These are phyloP conservation scores for Megaustenia siamemsis DNA, from an alignment of 2,888 invertebrate species.

Conservation along the genomic window DNA sequence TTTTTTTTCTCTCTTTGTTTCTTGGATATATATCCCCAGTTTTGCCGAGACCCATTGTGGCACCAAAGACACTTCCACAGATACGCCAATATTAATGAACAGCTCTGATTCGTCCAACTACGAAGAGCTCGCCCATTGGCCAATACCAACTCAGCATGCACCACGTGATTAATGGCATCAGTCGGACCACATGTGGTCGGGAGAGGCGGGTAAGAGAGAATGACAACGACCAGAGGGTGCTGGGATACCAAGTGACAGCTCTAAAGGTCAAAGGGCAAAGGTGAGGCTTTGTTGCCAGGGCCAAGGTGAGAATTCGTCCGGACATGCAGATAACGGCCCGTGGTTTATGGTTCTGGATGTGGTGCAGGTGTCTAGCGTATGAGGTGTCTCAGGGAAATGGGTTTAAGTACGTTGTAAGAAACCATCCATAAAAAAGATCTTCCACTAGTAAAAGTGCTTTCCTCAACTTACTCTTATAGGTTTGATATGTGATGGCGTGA, in stretches of 20 bases:
- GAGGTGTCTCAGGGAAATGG: neutral
- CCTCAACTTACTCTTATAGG: too few species aligned
- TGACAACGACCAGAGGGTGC: neutral
- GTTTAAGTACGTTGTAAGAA: neutral
- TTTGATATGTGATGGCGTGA: too few species aligned
- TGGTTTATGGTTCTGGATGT: neutral
- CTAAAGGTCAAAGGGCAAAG: constrained; percentile 35
- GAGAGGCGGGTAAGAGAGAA: too few species aligned
- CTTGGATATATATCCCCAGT: too few species aligned
- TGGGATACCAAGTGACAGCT: neutral
- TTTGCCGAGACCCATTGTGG: neutral
- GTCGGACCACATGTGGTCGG: neutral
- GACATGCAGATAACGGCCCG: neutral
- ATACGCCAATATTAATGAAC: neutral
- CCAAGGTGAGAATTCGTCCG: constrained; percentile 9
- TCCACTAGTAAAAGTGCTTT: too few species aligned
- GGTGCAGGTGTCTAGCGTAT: constrained; percentile 13
- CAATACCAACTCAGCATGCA: neutral
- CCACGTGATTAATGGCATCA: constrained; percentile 19
- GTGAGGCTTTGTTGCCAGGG: constrained; percentile 26
- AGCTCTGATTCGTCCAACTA: neutral
- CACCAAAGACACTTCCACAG: neutral
- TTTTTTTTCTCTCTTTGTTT: too few species aligned
- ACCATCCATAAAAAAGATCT: too few species aligned
- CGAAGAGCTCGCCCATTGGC: too few species aligned